A percentile compares a stretch with the other conserved stretches of the same genome.
These are phyloP conservation scores for Coryphaenoides rupestris DNA, from an alignment of 2,113 vertebrate genomes.

Conservation along the genomic window DNA sequence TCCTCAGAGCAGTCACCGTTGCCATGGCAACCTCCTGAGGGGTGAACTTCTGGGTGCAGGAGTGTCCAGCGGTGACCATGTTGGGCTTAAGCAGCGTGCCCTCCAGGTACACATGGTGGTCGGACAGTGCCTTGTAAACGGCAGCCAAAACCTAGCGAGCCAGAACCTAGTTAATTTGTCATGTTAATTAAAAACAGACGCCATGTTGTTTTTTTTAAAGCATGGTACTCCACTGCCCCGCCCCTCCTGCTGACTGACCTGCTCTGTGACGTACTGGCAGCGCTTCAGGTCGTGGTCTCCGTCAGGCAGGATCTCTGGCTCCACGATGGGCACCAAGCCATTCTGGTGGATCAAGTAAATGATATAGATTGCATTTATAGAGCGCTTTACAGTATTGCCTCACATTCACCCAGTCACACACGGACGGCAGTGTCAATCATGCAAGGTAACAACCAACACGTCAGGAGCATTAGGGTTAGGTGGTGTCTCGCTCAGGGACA, in stretches of 20 bases:
- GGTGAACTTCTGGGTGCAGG: slow-evolving; percentile 86
- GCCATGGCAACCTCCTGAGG: slow-evolving; percentile 89
- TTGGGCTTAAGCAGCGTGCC: slow-evolving; percentile 95
- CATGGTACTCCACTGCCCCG: neutral
- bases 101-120: slow-evolving; percentile 94
- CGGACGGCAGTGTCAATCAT: too few relatives aligned
- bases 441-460: too few relatives aligned
- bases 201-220: neutral
- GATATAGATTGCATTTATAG: too few relatives aligned
- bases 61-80: slow-evolving; percentile 91
- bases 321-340: slow-evolving; percentile 94
- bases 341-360: slow-evolving; percentile 68
- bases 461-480: too few relatives aligned
- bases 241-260: slow-evolving; percentile 68
- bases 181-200: too few relatives aligned
- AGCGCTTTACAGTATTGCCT: too few relatives aligned
- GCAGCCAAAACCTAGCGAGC: slow-evolving; percentile 85
- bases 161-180: too few relatives aligned
- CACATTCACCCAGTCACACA: too few relatives aligned
- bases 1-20: slow-evolving; percentile 87
- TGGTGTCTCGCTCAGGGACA: too few relatives aligned
- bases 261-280: slow-evolving; percentile 91
- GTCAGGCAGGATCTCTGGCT: slow-evolving; percentile 93
- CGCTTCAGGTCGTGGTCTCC: slow-evolving; percentile 88
- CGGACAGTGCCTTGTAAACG: slow-evolving; percentile 90